Base-by-base conservation (phyloP, 2,797 vertebrate species). In the Pangasius macronema region DNA sequence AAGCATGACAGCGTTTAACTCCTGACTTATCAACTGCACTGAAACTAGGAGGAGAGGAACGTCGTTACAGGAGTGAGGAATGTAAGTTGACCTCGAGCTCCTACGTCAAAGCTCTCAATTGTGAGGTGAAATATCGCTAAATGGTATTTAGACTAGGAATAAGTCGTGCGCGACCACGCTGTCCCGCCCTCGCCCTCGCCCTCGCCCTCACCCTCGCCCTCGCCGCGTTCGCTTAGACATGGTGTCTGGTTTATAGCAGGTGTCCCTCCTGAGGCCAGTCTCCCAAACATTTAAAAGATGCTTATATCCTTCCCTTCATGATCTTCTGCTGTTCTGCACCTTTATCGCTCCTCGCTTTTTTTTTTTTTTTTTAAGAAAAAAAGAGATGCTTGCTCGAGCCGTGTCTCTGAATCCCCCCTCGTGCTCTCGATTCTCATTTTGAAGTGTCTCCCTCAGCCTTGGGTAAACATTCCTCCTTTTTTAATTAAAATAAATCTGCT, bases 401-500 rank as follows among this genome's bases (percentile, higher is more conserved):
- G 0, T 82, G 61, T 22, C 85, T 67, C 42, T 10, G 57, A n/a
- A 3, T 27, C 85, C 49, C 75, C 87, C 88, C 90, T 88, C 70
- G 51, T 57, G 30, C 63, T 85, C 63, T 51, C 1, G 42, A 22
- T 85, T 92, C 92, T 93, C 84, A 84, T 93, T 91, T 92, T 92
- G 89, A 91, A 93, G 90, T 92, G 92, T 90, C 91, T 80, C 86
- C 88, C 84, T 88, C 89, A 85, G 88, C 90, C 92, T 92, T 93
- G 93, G 92, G 93, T 94, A 93, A 95, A 96, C 94, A 93, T 90
- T 85, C 87, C 88, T 91, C 82, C 87, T 89, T 87, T 93, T 95
- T 95, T 95, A 96, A 96, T 96, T 95, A 95, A 95, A 96, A 96
- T 95, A 94, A 95, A 96, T 95, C 95, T 93, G 92, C 93, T 92